Evolutionary conservation across 2,797 vertebrate species (phyloP), one percentile per base, ranked within the genome.

Genomic region (Onychomys arenicola): DNA sequence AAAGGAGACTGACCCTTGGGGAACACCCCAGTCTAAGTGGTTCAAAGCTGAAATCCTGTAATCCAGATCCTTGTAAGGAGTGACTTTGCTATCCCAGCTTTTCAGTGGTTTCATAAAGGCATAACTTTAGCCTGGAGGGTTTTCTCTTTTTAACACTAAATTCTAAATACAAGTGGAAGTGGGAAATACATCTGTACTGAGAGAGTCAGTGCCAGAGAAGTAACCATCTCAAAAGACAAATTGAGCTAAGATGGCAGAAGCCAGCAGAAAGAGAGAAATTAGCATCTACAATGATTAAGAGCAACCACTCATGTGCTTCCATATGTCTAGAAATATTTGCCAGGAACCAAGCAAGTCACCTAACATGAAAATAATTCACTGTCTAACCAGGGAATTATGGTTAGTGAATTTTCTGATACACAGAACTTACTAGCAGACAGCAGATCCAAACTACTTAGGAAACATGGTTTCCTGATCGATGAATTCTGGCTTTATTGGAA

Each of bases 291-390:
- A 43, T 19, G 6, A 55, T 90, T 57, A 77, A 40, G 27, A 71
- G 61, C 84, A 37, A 5, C 43, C 23, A 52, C 37, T 89, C 34
- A 59, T 11, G 27, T 9, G 3, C 17, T 13, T 40, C 40, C 12
- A 69, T 52, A 11, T 14, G 69, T 27, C 32, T 83, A 61, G 65
- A 55, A 88, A 29, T 9, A 46, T 52, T 73, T 96, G 8, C 57
- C 59, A 73, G 27, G n/a, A 11, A 55, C 11, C 37, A 84, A 89
- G 37, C 17, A 80, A 87, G 23, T 77, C 46, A 46, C 21, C 78
- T 92, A 83, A 87, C n/a, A 73, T 94, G 9, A 77, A 95, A 65
- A 71, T 85, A 23, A 91, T 89, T 81, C n/a, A 29, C 13, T n/a
- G n/a, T 4, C 46, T 52, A 46, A 49, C 40, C 14, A 75, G n/a